phyloP scores from a whole-genome alignment of 2,797 vertebrate genomes.

The Anguilla megastoma region DNA sequence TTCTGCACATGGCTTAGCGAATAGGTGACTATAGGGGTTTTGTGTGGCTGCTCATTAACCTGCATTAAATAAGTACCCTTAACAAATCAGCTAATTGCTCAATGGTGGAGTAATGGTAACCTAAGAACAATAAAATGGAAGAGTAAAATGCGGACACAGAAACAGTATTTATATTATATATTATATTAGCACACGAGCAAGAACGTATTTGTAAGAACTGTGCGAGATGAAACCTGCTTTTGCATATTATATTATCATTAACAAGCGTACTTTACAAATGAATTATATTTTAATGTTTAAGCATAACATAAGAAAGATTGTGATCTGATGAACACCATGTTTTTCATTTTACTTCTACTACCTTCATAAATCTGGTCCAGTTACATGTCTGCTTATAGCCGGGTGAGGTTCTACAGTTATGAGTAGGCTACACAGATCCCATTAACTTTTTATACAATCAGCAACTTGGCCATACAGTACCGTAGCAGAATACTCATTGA shows the following conservation, averaged over 20 bases:
- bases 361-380: neutral
- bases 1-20: neutral
- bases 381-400: neutral
- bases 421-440: conserved; percentile 16
- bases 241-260: too few relatives aligned
- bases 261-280: too few relatives aligned
- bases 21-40: neutral
- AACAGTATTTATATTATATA: neutral
- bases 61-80: neutral
- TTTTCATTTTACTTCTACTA: neutral
- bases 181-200: too few relatives aligned
- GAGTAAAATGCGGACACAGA: neutral
- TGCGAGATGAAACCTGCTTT: too few relatives aligned
- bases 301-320: neutral
- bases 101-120: neutral
- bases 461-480: too few relatives aligned
- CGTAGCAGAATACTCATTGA: too few relatives aligned
- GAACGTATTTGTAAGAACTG: too few relatives aligned
- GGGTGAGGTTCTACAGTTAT: neutral
- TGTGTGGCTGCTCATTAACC: neutral
- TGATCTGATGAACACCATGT: neutral
- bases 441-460: neutral
- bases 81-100: neutral
- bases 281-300: too few relatives aligned
- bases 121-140: neutral